These are phyloP conservation scores for Streptopelia turtur DNA, from an alignment of 2,797 vertebrate species.

Conservation along the genomic window DNA sequence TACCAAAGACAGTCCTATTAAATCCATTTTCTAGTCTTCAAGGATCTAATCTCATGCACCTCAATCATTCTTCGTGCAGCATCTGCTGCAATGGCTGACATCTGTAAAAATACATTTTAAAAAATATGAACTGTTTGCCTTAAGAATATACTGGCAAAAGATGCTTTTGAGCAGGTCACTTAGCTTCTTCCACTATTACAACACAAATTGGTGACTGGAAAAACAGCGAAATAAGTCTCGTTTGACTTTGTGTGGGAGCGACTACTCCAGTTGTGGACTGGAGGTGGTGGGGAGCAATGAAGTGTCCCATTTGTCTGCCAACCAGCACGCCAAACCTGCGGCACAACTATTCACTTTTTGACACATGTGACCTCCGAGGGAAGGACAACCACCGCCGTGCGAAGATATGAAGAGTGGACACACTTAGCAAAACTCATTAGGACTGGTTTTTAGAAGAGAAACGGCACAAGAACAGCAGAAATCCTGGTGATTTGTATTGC, in stretches of 20 bases:
- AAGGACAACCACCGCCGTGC: not conserved
- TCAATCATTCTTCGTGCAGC: not conserved
- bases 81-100: not conserved
- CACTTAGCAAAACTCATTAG: not conserved
- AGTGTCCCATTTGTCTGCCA: not conserved
- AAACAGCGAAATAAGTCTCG: not conserved
- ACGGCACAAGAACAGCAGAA: not conserved
- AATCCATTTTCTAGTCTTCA: not conserved
- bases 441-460: not conserved
- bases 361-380: not conserved
- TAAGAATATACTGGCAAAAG: not conserved
- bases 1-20: not conserved
- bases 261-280: fast-evolving
- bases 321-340: not conserved
- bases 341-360: not conserved
- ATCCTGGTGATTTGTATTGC: not conserved
- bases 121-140: not conserved
- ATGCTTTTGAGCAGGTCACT: not conserved
- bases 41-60: not conserved
- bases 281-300: not conserved
- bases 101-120: not conserved
- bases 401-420: not conserved
- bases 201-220: not conserved
- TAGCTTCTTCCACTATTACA: not conserved
- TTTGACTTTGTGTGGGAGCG: not conserved